These are phyloP conservation scores for Platyrinchus mystaceus DNA, from an alignment of 2,797 vertebrate genomes.

Conservation along the genomic window DNA sequence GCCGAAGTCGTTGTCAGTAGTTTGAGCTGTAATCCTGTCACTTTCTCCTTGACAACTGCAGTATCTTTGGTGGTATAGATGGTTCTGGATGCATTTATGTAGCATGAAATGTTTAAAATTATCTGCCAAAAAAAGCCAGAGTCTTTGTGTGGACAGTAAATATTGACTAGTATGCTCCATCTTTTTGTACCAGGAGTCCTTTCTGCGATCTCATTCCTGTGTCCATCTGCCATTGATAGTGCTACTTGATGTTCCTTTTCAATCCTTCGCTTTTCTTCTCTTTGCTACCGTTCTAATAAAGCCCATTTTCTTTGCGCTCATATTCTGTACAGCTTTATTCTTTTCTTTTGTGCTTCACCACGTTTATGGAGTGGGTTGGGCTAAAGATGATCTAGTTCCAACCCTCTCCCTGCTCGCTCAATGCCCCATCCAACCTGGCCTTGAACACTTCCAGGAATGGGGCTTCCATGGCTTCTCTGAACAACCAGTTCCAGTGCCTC, in stretches of 20 bases:
- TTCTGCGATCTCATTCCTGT: not conserved
- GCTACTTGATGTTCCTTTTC: not conserved
- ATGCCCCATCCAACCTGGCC: not conserved
- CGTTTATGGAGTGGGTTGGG: not conserved
- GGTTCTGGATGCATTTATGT: not conserved
- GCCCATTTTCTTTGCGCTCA: not conserved
- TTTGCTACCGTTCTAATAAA: not conserved
- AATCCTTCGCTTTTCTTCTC: not conserved
- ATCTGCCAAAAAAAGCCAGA: not conserved
- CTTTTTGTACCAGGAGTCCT: not conserved
- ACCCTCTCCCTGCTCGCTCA: not conserved
- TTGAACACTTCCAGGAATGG: not conserved
- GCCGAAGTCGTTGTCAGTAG: not conserved
- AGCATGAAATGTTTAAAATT: not conserved
- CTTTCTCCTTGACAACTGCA: not conserved
- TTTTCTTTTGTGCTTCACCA: not conserved
- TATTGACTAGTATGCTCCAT: not conserved
- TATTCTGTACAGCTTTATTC: not conserved
- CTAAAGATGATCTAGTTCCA: not conserved
- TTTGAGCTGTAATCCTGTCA: not conserved
- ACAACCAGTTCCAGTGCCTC: not conserved
- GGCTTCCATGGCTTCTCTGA: not conserved
- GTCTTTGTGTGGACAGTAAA: not conserved
- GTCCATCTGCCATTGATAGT: not conserved
- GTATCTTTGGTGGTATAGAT: not conserved